A percentile compares a stretch with the other conserved stretches of the same genome.
These are phyloP conservation scores for Fistularia tabacaria DNA, from an alignment of 2,797 vertebrate species.

Conservation along the genomic window DNA sequence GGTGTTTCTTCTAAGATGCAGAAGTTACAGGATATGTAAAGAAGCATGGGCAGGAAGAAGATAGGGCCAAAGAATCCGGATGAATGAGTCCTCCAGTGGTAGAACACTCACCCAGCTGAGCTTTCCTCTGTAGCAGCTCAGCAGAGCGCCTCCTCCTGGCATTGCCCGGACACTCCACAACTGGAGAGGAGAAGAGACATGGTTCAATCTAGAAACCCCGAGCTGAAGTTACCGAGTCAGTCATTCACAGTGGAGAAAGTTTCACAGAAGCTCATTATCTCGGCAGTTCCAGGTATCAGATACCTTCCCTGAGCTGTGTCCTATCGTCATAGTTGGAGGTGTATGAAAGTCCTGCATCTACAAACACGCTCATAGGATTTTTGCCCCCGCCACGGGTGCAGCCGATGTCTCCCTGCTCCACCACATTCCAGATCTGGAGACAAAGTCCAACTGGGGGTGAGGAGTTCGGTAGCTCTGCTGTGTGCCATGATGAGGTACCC, in stretches of 20 bases:
- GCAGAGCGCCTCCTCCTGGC: conserved; percentile 68
- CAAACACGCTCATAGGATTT: conserved; percentile 60
- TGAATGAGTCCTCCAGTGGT: too few relatives aligned
- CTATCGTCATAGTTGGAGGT: conserved; percentile 49
- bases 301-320: conserved; percentile 58
- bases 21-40: too few relatives aligned
- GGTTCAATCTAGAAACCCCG: too few relatives aligned
- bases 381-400: conserved; percentile 74
- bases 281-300: too few relatives aligned
- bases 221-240: too few relatives aligned
- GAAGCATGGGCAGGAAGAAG: too few relatives aligned
- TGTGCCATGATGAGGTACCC: too few relatives aligned
- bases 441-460: not conserved
- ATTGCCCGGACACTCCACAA: conserved; percentile 42
- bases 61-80: too few relatives aligned
- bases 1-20: too few relatives aligned
- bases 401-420: conserved; percentile 75
- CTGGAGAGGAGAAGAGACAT: conserved; percentile 37
- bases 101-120: conserved; percentile 62
- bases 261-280: too few relatives aligned
- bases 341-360: conserved; percentile 74
- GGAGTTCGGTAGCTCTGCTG: not conserved
- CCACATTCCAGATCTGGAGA: conserved; percentile 75
- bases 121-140: conserved; percentile 52
- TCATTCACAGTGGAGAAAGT: too few relatives aligned